phyloP scores from a whole-genome alignment of 2,888 invertebrate genomes.

The Andrena haemorrhoa region DNA sequence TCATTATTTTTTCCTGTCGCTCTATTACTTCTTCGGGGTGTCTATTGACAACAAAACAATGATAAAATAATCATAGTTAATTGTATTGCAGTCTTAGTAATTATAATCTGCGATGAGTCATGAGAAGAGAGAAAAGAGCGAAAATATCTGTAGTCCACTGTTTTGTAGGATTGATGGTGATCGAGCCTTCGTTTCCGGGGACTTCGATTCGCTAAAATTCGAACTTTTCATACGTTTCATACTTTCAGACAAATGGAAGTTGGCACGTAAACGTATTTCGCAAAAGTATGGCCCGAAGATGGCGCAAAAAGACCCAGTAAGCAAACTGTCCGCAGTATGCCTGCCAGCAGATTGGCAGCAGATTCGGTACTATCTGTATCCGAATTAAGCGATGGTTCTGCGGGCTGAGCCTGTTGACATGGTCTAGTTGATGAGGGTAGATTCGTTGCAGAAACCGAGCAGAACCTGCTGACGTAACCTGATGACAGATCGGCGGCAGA shows the following conservation, averaged over 20 bases:
- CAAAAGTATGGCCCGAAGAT: slow-evolving; percentile 66
- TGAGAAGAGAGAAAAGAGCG: not conserved
- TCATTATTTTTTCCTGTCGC: slow-evolving; percentile 53
- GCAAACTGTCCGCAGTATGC: no score
- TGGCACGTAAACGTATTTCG: slow-evolving; percentile 52
- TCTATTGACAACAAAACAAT: slow-evolving; percentile 66
- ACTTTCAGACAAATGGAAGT: slow-evolving; percentile 65
- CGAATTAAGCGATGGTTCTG: no score
- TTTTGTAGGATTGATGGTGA: not conserved
- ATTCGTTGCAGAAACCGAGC: no score
- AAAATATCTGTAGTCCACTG: slow-evolving; percentile 3
- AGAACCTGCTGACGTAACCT: no score
- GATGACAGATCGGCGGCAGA: no score
- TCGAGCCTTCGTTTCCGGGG: slow-evolving; percentile 26
- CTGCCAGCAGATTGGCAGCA: no score
- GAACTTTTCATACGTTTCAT: slow-evolving; percentile 65
- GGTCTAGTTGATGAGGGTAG: no score
- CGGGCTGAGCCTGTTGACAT: no score
- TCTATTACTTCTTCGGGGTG: slow-evolving; percentile 69
- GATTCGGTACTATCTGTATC: no score
- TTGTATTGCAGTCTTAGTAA: slow-evolving; percentile 16
- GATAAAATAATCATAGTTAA: slow-evolving; percentile 7
- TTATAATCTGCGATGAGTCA: slow-evolving; percentile 18
- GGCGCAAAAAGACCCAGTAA: slow-evolving; percentile 51
- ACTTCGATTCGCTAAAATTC: slow-evolving; percentile 29